Conservation (phyloP, 2,888 invertebrate genomes). For the Trissolcus japonicus region DNA sequence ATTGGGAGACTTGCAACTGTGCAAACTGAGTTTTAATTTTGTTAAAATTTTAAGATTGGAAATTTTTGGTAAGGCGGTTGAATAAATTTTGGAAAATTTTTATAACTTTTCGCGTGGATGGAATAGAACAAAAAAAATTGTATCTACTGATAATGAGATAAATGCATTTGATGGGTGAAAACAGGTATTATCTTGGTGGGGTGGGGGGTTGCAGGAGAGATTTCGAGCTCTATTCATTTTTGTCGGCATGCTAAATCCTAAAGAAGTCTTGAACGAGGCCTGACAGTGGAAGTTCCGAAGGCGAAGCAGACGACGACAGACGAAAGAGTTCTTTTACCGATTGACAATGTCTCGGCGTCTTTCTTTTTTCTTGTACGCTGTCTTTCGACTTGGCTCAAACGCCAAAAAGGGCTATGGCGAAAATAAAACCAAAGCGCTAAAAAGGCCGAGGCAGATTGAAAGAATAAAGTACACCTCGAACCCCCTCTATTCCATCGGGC, state of each 20-base stretch:
- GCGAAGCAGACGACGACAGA: slow-evolving; percentile 39
- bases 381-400: slow-evolving; percentile 46
- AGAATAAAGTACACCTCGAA: slow-evolving; percentile 52
- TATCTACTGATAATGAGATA: slow-evolving; percentile 36
- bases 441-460: slow-evolving; percentile 32
- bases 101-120: too few species aligned
- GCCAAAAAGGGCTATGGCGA: slow-evolving; percentile 49
- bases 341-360: slow-evolving; percentile 49
- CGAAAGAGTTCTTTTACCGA: slow-evolving; percentile 51
- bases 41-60: too few species aligned
- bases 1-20: too few species aligned
- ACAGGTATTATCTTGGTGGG: slow-evolving; percentile 43
- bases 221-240: slow-evolving; percentile 49
- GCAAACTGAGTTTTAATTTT: too few species aligned
- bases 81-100: too few species aligned
- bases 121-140: slow-evolving; percentile 8
- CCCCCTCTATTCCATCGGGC: slow-evolving; percentile 36
- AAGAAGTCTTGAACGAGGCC: slow-evolving; percentile 44
- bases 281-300: slow-evolving; percentile 40
- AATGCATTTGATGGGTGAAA: slow-evolving; percentile 31
- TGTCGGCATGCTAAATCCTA: slow-evolving; percentile 53
- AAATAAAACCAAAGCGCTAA: slow-evolving; percentile 40
- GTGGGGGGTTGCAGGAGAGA: slow-evolving; percentile 29
- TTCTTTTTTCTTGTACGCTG: slow-evolving; percentile 30
- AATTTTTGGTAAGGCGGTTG: too few species aligned